A percentile compares a stretch with the other conserved stretches of the same genome.
Evolutionary conservation across 2,797 vertebrate species (phyloP).

Genomic region (Delichon dasypus): DNA sequence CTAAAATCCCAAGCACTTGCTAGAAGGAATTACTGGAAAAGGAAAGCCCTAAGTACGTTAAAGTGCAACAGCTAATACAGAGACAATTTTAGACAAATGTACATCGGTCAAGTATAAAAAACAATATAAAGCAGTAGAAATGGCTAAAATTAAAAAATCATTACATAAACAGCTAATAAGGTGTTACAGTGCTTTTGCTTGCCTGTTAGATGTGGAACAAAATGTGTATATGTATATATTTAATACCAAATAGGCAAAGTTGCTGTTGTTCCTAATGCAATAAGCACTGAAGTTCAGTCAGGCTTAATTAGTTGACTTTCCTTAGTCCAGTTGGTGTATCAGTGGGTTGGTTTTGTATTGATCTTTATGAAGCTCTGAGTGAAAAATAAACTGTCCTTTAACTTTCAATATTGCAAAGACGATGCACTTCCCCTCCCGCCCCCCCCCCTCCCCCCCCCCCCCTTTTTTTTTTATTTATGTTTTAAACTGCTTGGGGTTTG

Average conservation of each 20-base stretch:
- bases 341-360: not conserved
- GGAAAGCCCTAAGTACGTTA: not conserved
- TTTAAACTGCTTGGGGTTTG: not conserved
- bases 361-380: not conserved
- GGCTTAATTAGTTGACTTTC: not conserved
- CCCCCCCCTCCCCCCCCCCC: too few relatives aligned
- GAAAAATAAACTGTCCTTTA: not conserved
- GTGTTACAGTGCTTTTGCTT: not conserved
- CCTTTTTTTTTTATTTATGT: not conserved
- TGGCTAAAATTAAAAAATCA: not conserved
- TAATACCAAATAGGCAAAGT: not conserved
- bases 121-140: not conserved
- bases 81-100: not conserved
- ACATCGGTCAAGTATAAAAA: not conserved
- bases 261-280: not conserved
- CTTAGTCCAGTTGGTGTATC: not conserved
- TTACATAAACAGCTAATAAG: not conserved
- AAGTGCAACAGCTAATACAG: not conserved
- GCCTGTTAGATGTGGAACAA: not conserved
- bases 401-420: not conserved
- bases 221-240: not conserved
- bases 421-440: fast-evolving
- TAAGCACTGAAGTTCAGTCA: not conserved
- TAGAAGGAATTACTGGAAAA: not conserved
- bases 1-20: not conserved